These are phyloP conservation scores for Sycophila sp. DNA, from an alignment of 1,140 invertebrate species.

Conservation along the genomic window DNA sequence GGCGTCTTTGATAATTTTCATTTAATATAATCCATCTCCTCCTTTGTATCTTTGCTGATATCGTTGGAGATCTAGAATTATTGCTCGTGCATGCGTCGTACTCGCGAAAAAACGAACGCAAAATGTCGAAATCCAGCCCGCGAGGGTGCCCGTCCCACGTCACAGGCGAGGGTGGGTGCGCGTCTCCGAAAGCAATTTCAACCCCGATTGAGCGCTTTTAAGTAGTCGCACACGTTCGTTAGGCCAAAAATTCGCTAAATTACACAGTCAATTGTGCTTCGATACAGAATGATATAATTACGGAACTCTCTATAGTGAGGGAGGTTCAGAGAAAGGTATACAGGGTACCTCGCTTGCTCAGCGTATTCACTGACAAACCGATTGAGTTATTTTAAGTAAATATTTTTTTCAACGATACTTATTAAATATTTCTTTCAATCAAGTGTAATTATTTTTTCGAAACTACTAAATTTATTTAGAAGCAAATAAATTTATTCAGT, in stretches of 20 bases:
- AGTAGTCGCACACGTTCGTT: constrained; percentile 45
- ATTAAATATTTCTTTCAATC: no score
- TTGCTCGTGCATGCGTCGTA: not conserved
- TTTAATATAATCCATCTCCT: not conserved
- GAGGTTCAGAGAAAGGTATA: no score
- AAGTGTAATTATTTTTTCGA: no score
- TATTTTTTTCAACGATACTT: no score
- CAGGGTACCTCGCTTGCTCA: no score
- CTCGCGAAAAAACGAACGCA: not conserved
- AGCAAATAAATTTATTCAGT: no score
- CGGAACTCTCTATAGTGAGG: constrained; percentile 19
- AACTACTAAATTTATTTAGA: no score
- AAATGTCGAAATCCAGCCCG: not conserved
- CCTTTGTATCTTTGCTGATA: not conserved
- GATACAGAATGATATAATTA: constrained; percentile 53
- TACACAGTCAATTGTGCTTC: constrained; percentile 57
- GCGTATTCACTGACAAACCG: no score
- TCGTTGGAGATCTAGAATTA: not conserved
- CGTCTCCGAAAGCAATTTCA: constrained; percentile 40
- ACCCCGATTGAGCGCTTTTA: constrained; percentile 44
- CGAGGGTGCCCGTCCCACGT: no score
- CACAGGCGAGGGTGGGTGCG: constrained; percentile 19
- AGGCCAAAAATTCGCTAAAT: constrained; percentile 60
- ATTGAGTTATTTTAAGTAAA: no score
- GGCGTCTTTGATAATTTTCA: not conserved